phyloP scores from a whole-genome alignment of 1,140 invertebrate genomes.

The Danaus melanippus region DNA sequence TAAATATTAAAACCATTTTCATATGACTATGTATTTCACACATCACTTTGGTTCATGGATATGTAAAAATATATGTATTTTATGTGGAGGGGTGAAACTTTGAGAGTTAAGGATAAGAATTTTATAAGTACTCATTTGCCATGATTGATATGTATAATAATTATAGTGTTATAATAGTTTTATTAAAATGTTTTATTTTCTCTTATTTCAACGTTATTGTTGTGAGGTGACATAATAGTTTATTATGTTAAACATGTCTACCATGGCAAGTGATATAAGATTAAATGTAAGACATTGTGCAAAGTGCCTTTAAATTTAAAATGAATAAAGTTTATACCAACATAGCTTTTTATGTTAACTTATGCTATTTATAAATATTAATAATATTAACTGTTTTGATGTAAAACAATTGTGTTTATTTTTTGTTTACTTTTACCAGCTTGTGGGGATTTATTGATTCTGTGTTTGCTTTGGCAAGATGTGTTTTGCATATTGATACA shows the following conservation, averaged over 20 bases:
- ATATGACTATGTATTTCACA: conserved; percentile 14
- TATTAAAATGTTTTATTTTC: conserved; percentile 30
- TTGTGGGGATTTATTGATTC: too few relatives aligned
- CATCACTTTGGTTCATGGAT: conserved; percentile 21
- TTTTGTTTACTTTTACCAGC: conserved; percentile 18
- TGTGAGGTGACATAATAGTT: conserved; percentile 23
- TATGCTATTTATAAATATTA: conserved; percentile 71
- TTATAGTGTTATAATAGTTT: conserved; percentile 20
- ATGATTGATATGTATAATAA: conserved; percentile 34
- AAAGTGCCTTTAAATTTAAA: conserved; percentile 69
- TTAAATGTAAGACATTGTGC: conserved; percentile 64
- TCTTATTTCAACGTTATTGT: conserved; percentile 23
- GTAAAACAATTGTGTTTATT: conserved; percentile 48
- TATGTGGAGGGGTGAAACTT: conserved; percentile 54
- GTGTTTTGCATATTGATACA: too few relatives aligned
- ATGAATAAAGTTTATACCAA: conserved; percentile 69
- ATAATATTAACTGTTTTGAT: conserved; percentile 70
- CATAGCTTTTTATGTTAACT: conserved; percentile 71
- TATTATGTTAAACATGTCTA: conserved; percentile 31
- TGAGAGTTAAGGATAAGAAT: conserved; percentile 48
- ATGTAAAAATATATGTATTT: conserved; percentile 29
- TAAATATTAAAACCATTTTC: conserved; percentile 22
- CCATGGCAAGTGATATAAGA: conserved; percentile 50
- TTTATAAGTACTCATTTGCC: conserved; percentile 42
- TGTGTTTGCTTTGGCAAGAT: too few relatives aligned